Conservation (phyloP, 2,797 vertebrate species). For the Sebastes vulpes region DNA sequence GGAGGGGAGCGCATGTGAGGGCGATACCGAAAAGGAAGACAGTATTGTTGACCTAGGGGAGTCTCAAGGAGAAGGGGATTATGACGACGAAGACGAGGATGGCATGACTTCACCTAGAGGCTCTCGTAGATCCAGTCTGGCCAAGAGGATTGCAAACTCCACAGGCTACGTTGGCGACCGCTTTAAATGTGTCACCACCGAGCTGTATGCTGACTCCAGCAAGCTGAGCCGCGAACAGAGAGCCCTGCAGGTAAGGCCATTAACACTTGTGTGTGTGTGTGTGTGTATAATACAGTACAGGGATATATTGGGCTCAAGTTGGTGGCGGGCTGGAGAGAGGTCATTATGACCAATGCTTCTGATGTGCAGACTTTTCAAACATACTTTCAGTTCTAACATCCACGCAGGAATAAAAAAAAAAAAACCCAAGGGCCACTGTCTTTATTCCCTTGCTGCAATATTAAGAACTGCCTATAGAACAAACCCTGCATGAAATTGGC, state of each 20-base stretch:
- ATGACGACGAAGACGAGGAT: constrained; percentile 83
- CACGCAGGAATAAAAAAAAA: constrained; percentile 42
- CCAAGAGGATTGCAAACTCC: constrained; percentile 97
- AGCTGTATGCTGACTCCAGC: constrained; percentile 98
- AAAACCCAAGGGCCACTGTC: constrained; percentile 27
- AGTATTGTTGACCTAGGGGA: constrained; percentile 81
- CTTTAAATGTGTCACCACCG: constrained; percentile 98
- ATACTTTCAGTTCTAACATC: constrained; percentile 46
- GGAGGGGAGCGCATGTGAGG: constrained; percentile 76
- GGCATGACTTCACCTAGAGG: constrained; percentile 84
- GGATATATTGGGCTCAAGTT: constrained; percentile 31
- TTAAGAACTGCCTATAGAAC: constrained; percentile 46
- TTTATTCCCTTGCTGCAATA: constrained; percentile 54
- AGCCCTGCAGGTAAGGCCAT: constrained; percentile 94
- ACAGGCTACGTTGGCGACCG: constrained; percentile 98
- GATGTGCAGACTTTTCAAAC: constrained; percentile 57
- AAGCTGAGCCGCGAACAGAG: constrained; percentile 98
- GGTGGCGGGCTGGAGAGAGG: constrained; percentile 32
- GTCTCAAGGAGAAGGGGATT: constrained; percentile 82
- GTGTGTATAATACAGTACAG: neutral
- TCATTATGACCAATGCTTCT: constrained; percentile 43
- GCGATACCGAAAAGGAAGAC: constrained; percentile 78
- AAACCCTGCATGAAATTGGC: constrained; percentile 69
- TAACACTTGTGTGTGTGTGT: constrained; percentile 15
- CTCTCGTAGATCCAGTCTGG: constrained; percentile 92